These are phyloP conservation scores for Nematopogon swammerdamellus DNA, from an alignment of 2,888 invertebrate genomes.

Conservation along the genomic window DNA sequence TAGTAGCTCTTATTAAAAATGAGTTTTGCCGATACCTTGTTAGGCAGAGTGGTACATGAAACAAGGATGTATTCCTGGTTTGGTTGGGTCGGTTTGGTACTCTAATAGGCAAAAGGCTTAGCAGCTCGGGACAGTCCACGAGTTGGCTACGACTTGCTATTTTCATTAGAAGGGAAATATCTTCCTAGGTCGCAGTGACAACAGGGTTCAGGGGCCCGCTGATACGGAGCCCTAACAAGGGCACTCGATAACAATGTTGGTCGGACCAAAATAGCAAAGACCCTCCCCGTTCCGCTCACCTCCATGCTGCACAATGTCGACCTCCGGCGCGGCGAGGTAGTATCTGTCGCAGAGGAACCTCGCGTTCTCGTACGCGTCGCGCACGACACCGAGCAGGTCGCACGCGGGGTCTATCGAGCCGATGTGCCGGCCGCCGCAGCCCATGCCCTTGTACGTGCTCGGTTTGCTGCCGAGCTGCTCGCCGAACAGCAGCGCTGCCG, in stretches of 20 bases:
- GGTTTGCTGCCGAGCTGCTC: slow-evolving; percentile 47
- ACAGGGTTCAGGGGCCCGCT: too few relatives aligned
- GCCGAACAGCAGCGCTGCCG: slow-evolving; percentile 77
- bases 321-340: slow-evolving; percentile 89
- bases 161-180: too few relatives aligned
- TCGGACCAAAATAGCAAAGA: neutral
- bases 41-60: too few relatives aligned
- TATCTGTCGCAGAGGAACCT: slow-evolving; percentile 97
- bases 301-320: slow-evolving; percentile 77
- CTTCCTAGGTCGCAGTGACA: too few relatives aligned
- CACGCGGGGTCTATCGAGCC: slow-evolving; percentile 97
- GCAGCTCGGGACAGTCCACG: too few relatives aligned
- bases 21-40: too few relatives aligned
- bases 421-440: slow-evolving; percentile 72
- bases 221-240: too few relatives aligned
- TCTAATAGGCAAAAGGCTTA: too few relatives aligned
- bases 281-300: slow-evolving; percentile 41
- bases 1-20: too few relatives aligned
- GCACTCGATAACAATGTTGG: neutral
- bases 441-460: slow-evolving; percentile 39
- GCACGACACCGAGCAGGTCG: slow-evolving; percentile 83
- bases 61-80: too few relatives aligned
- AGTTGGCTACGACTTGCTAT: too few relatives aligned
- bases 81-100: too few relatives aligned
- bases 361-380: slow-evolving; percentile 97